Evolutionary conservation across 2,797 vertebrate genomes (phyloP), one percentile per base, ranked within the genome.

Genomic region (Enteromius thamalakanensis): DNA sequence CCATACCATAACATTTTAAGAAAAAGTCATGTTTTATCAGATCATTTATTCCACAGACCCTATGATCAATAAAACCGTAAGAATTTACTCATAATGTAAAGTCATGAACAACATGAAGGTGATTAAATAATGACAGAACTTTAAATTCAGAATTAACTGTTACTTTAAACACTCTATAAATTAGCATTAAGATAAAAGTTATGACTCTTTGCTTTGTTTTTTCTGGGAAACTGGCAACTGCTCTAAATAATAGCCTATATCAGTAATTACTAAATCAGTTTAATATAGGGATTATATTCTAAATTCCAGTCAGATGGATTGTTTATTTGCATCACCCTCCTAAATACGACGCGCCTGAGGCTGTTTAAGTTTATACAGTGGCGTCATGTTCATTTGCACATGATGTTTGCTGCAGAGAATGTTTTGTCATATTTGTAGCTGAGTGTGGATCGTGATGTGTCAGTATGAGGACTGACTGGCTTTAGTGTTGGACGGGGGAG

Each of bases 401-500:
- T 71, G 67, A 71, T 83, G 67, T 78, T 26, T 83, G 42, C 51
- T 53, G 71, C 71, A 26, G 45, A 21, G 45, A 55, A 68, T 76
- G 64, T 83, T 34, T 82, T 55, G 45, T 55, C n/a, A 69, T 69
- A 76, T 83, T 58, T 78, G 65, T 37, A 78, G 67, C 11, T 26
- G 75, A 47, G 74, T 78, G 81, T 83, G 42, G 42, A 71, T 78
- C 40, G 74, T 70, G 81, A 83, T 76, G 81, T 82, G 74, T 71
- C 75, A 40, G 80, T 49, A 2, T 45, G 34, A 49, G 23, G 40
- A 37, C 65, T 49, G 70, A 49, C 70, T 78, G 75, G 23, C n/a
- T 55, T 37, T 80, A 69, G 58, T 67, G 79, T 84, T 76, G 81
- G 64, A 76, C 34, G 58, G 55, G 81, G 86, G 90, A 90, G 86